Evolutionary conservation across 2,888 invertebrate genomes (phyloP), one percentile per base, ranked within the genome.

Genomic region (Chrysotoxum bicinctum): DNA sequence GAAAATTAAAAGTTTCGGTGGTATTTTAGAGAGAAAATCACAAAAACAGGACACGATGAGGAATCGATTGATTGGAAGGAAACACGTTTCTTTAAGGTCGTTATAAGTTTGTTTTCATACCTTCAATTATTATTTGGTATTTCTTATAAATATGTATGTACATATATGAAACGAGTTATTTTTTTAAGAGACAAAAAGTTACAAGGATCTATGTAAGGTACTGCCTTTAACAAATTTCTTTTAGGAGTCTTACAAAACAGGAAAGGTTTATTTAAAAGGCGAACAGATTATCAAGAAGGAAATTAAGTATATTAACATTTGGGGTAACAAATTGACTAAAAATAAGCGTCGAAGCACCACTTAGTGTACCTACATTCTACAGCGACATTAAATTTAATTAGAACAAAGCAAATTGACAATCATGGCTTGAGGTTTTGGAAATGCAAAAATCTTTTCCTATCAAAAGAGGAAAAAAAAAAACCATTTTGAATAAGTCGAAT

Each of bases 321-420:
- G 21, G 35, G 19, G 21, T 35, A 56, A 35, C 1, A 19, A 35
- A 23, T 50, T 23, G 26, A 3, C 8, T 54, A 1, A 16, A 54
- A 52, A 52, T 30, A 52, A 54, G 3, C 54, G 30, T n/a, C 14
- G 8, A 52, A 16, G 9, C 16, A 54, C 9, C 7, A 23, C 14
- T 58, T 35, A 7, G 3, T 21, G 14, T 58, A 58, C 9, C 19
- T n/a, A 32, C 10, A 35, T 8, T 58, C 21, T 19, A 21, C 23
- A 50, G n/a, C 12, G 26, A 23, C 8, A 37, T 58, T 19, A 14
- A 35, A 58, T 58, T 58, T 21, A 58, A 58, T 58, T 58, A 58
- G 37, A 58, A 35, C 35, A 58, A 58, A 37, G 21, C 35, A 37
- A 58, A 56, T 3, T 4, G 21, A 12, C 6, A 32, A 19, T 3